Base-by-base conservation (phyloP, 2,113 vertebrate genomes). In the Axis porcinus region DNA sequence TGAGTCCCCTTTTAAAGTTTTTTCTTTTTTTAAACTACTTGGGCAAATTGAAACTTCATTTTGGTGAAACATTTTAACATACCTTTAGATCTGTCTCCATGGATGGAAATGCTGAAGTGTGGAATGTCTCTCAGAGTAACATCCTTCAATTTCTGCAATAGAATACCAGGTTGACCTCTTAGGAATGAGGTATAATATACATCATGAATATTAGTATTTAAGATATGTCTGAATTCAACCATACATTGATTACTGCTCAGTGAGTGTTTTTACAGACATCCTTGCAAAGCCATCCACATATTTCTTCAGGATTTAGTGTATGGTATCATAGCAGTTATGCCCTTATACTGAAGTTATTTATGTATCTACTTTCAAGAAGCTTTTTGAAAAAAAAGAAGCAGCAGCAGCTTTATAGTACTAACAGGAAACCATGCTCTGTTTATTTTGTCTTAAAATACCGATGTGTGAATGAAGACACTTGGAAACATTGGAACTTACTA, bases 371-470 rank as follows among this genome's bases (percentile, higher is more conserved):
- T 64, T 58, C 92, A 67, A 94, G n/a, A 40, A 5, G 13, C 33
- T 70, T 70, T 36, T 36, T 70, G 17, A 33, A 67, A 36, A 40
- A 67, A 70, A 10, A 9, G 4, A 21, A 55, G 54, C 7, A 64
- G 62, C 64, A 36, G n/a, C 2, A 5, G 67, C 67, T 87, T 93
- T 76, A 74, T 94, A 43, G 36, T 93, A 3, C 86, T 93, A 70
- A 5, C 50, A 79, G 50, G 16, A 95, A 74, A 86, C 88, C 5
- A 28, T 67, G 30, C 57, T 27, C 43, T 91, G 7, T 81, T 93
- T 91, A 30, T 97, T 97, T 91, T 90, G 25, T 89, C 27, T 95
- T 93, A 78, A 12, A 92, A 30, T 79, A 64, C 33, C 57, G 79
- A 88, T 96, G 91, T 90, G 30, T 94, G 60, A 70, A 93, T 50